Evolutionary conservation across 2,888 invertebrate species (phyloP), one percentile per base, ranked within the genome.

Genomic region (Petrolisthes manimaculis): DNA sequence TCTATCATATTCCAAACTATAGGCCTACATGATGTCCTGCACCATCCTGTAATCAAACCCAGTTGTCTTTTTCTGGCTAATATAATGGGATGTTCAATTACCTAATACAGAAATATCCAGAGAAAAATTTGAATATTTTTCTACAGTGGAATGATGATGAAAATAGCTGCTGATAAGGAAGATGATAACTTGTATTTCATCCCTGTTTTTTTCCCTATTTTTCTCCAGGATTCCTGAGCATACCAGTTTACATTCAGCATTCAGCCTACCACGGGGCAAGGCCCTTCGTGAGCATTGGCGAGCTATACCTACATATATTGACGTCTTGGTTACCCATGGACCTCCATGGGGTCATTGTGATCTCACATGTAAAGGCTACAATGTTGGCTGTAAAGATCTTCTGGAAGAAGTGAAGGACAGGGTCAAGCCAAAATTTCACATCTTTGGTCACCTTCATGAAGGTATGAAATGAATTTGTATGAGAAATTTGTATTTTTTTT

Each of bases 391-490:
- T 93, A 96, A 96, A 0, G 97, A 97, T 92, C 93, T 97, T n/a
- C 93, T 97, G 80, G 94, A 95, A 69, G 96, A 96, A 0, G 95
- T 97, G 3, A 96, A 97, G 92, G 94, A 95, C 91, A 93, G 96
- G 53, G 95, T 97, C 0, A 95, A 95, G 92, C 97, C 97, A n/a
- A 96, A 96, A 92, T 96, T 96, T 92, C 97, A 97, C 92, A 95
- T 97, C 6, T 97, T 96, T 93, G 97, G 97, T 0, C 97, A 97
- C 93, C 95, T 97, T 87, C 97, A 97, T 93, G 97, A 97, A 94
- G 96, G 96, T 95, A 93, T 91, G 91, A 37, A 37, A 37, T 37
- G 37, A 37, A 37, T 37, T 2, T 37, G 37, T 37, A 37, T 37
- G 37, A 37, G 37, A 37, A 37, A 2, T 37, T 37, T 37, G 0